Base-by-base conservation (phyloP, 35 echinoderm and acorn worm genomes). In the Hemicentrotus pulcherrimus region DNA sequence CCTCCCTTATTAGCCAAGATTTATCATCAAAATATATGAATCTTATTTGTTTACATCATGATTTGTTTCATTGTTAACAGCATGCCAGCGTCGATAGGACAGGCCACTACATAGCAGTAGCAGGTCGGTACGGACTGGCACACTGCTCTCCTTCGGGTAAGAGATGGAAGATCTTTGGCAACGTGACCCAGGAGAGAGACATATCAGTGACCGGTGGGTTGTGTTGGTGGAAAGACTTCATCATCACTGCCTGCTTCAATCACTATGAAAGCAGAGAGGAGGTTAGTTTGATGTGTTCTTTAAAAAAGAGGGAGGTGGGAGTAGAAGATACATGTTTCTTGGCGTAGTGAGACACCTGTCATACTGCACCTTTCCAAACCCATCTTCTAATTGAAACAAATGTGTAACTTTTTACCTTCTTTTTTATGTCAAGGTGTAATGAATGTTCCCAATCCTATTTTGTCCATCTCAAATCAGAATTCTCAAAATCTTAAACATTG, bases 151-250 rank as follows among this genome's bases (percentile, higher is more conserved):
- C 98, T 52, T 97, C 96, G 46, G 96, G 96, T 15, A 99, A 97
- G 91, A 92, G 97, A 52, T 99, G 98, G 98, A 99, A 99, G 95
- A 95, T 99, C 88, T 99, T 99, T 98, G 98, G 98, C 35, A 99
- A 99, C 95, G 86, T 98, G n/a, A 98, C 98, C 5, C 98, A 99
- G 70, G 98, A 99, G 96, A 94, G 95, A 32, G 98, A 99, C 48
- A 99, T 99, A 97, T 97, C 97, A 0, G 98, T 99, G 58, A 99
- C 92, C 6, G 98, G 98, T 31, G 98, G 98, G 18, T 86, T 99
- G n/a, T 94, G 94, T 10, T 99, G 98, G 98, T 99, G 98, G 98
- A 96, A 94, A 85, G 98, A 99, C 61, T 99, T 98, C 95, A 95
- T 99, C 32, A 91, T 99, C 15, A 32, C 95, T 47, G 97, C 97